Evolutionary conservation across 1,140 invertebrate species (phyloP), one percentile per base, ranked within the genome.

Genomic region (Pseudomyrmex sp.): DNA sequence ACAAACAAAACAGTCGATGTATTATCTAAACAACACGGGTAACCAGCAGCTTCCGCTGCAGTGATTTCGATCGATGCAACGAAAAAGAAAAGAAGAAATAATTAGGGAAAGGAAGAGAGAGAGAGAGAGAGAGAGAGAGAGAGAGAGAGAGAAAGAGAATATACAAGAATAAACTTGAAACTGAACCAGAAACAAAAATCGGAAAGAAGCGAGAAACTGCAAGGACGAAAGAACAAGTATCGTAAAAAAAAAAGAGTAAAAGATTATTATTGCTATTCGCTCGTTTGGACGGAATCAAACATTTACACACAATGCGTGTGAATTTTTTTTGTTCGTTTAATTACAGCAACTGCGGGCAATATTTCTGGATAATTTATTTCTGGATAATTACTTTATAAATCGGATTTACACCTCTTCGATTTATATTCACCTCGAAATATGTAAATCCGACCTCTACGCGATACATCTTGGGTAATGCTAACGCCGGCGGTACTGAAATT

Each of bases 1-100:
- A 80, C 54, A 80, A 80, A 80, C 44, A 52, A 80, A 70, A 80
- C 76, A 80, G 44, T 70, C 66, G 44, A 54, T 70, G 54, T 80
- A 80, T 48, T 44, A 10, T n/a, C 54, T 80, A 50, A 61, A 59
- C 65, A 12, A 70, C 56, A 20, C 65, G 20, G 12, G 59, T 68
- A 58, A 15, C 54, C 66, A 59, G 54, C 56, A 70, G 63, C 56
- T 61, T 70, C 23, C 7, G 12, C 44, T 80, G 66, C 66, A 70
- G 35, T 18, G 54, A 48, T 79, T 79, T 72, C 46, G 23, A 50
- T 15, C 44, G 8, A 7, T 8, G n/a, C 54, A 79, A 69, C 10
- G 35, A 69, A 2, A 69, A 13, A 68, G 4, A 23, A n/a, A 26
- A 13, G 15, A 15, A 35, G n/a, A 26, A 23, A 12, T 10, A 5